Base-by-base conservation (phyloP, 2,113 vertebrate genomes). In the Colistium nudipinnis region DNA sequence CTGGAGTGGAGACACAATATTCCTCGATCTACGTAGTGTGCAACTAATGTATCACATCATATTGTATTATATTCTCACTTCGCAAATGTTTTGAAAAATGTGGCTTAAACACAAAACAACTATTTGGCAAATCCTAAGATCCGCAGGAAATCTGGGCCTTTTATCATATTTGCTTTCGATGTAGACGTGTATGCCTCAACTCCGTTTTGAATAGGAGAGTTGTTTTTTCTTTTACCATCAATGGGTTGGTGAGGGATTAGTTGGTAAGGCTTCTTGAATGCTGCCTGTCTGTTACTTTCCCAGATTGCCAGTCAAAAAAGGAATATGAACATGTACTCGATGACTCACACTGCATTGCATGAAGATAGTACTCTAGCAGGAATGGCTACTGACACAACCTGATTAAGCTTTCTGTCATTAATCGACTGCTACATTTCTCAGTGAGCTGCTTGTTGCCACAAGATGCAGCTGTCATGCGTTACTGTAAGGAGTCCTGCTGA, bases 341-440 rank as follows among this genome's bases (percentile, higher is more conserved):
- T 49, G 55, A 53, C 55, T 78, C 53, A 56, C 12, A 8, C 13
- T 51, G 63, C 39, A 52, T 62, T 19, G 36, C 7, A 51, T 12
- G 6, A 56, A 33, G 33, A 5, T 38, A 45, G 3, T 19, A 41
- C 14, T 31, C 27, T 45, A 62, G 35, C 17, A 61, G 48, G 36
- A 44, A 1, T 10, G 44, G 67, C 31, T 69, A 24, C 36, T 53
- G 19, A 65, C 31, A 76, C n/a, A 57, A 30, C 48, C 51, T 62
- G 60, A 82, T 75, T 66, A 65, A 76, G 56, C 51, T 68, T 35
- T 72, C 22, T 55, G 70, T 78, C 19, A 70, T 71, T 56, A 81
- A 80, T 76, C 60, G 65, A 19, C 17, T 0, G 28, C 28, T 55
- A 31, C 76, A 82, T 55, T 83, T 74, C 81, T 80, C 73, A 77